Percentiles rank a stretch among this genome's conserved stretches.
Conservation (phyloP, 2,888 invertebrate species). For the Hirtodrosophila duncani region DNA sequence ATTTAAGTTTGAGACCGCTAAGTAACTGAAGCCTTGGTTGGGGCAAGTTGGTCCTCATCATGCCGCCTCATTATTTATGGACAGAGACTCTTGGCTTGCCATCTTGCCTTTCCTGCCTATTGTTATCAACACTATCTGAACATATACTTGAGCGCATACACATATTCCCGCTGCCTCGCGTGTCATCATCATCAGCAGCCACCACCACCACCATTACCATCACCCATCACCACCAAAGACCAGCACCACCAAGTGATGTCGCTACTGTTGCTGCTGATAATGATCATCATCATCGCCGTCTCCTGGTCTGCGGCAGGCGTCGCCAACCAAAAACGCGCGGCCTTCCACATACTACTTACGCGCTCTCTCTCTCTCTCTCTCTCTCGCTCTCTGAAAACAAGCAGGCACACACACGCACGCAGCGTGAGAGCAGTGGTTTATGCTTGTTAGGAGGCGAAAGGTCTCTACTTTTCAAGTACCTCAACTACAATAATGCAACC, state of each 20-base stretch:
- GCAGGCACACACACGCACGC: neutral
- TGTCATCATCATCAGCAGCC: conserved; percentile 27
- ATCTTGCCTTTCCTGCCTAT: conserved; percentile 18
- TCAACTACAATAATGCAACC: neutral
- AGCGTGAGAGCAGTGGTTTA: conserved; percentile 29
- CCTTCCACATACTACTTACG: conserved; percentile 44
- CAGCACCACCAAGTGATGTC: conserved; percentile 3
- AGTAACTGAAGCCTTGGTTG: no score
- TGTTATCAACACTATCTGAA: conserved; percentile 24
- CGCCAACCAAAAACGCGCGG: conserved; percentile 69
- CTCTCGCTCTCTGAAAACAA: no score
- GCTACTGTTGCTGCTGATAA: conserved; percentile 23
- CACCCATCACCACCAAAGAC: no score
- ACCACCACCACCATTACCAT: conserved; percentile 25
- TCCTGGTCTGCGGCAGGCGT: conserved; percentile 66
- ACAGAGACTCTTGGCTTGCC: conserved; percentile 5
- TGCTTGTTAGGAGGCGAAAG: conserved; percentile 27
- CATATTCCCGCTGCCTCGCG: neutral
- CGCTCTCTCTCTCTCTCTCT: no score
- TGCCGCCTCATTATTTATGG: conserved; percentile 21
- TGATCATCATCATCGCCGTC: conserved; percentile 56
- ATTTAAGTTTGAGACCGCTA: no score
- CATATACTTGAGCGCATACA: no score
- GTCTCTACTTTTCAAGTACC: conserved; percentile 8
- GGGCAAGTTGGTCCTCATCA: no score